Evolutionary conservation across 2,113 vertebrate species (phyloP), one percentile per base, ranked within the genome.

Genomic region (Phrynosoma platyrhinos): DNA sequence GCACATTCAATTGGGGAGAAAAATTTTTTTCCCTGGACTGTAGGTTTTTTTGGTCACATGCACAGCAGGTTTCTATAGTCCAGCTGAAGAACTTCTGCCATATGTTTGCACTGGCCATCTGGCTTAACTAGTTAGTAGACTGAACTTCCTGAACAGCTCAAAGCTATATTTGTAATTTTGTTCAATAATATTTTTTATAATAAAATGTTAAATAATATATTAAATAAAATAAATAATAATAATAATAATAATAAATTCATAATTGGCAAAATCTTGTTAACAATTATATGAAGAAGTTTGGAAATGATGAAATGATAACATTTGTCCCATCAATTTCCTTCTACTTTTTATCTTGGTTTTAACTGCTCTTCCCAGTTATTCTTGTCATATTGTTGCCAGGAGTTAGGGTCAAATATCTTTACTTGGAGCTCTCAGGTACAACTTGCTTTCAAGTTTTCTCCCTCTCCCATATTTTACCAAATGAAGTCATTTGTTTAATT

Each of bases 401-500:
- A 93, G 83, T 96, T 94, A 92, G 87, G 92, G 92, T 95, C 92
- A 95, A 79, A 88, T 91, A 88, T 83, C 92, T 95, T 95, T 96
- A 90, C 94, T 88, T 89, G 86, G n/a, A 84, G 92, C 91, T 92
- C 88, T 89, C 40, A 77, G 72, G 71, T 0, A 2, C 79, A 68
- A 88, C 84, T 90, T 90, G 79, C 3, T 66, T 88, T 72, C 88
- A 36, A 89, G 64, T 94, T 90, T 95, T 93, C 92, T 92, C 93
- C 92, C 93, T 94, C 91, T 93, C 89, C 89, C 9, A 88, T 95
- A 25, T 77, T 88, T 88, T 69, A 40, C 42, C 83, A 91, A 90
- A 93, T 92, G 53, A 53, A 94, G 89, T 83, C 91, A 93, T 97
- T 96, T 94, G 92, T 93, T 95, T 95, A 95, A 96, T 95, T 96